Percentiles rank a stretch among this genome's conserved stretches.
Evolutionary conservation across 2,797 vertebrate species (phyloP).

Genomic region (Dromococcyx pavoninus): DNA sequence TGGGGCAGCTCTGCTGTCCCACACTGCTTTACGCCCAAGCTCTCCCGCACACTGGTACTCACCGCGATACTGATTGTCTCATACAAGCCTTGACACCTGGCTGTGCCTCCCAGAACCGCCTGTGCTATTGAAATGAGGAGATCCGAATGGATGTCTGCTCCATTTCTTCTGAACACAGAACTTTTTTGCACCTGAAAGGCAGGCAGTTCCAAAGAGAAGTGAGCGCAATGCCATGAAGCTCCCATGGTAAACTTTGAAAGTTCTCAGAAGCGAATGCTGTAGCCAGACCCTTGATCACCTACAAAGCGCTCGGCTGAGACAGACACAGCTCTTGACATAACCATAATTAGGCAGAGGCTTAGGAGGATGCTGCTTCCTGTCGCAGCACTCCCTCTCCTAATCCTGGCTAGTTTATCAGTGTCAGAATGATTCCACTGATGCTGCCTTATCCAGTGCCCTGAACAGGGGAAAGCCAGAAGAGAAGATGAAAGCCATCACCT

Average conservation of each 20-base stretch:
- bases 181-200: slow-evolving; percentile 91
- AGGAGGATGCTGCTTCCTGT: neutral
- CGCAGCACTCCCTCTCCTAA: neutral
- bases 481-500: neutral
- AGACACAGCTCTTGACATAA: neutral
- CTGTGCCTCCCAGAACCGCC: slow-evolving; percentile 92
- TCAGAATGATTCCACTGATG: neutral
- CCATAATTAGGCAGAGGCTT: neutral
- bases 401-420: neutral
- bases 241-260: neutral
- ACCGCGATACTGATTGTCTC: slow-evolving; percentile 90
- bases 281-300: neutral
- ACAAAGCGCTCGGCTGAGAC: neutral
- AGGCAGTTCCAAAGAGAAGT: neutral
- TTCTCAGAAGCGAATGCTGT: neutral
- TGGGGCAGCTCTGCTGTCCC: neutral
- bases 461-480: neutral
- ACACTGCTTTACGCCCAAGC: accelerated
- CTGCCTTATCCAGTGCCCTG: neutral
- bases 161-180: slow-evolving; percentile 89
- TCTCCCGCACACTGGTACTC: slow-evolving; percentile 13
- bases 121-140: slow-evolving; percentile 90
- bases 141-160: slow-evolving; percentile 94
- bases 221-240: neutral
- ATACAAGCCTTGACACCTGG: slow-evolving; percentile 89